Conservation (phyloP, 2,113 vertebrate species). For the Nanger granti region DNA sequence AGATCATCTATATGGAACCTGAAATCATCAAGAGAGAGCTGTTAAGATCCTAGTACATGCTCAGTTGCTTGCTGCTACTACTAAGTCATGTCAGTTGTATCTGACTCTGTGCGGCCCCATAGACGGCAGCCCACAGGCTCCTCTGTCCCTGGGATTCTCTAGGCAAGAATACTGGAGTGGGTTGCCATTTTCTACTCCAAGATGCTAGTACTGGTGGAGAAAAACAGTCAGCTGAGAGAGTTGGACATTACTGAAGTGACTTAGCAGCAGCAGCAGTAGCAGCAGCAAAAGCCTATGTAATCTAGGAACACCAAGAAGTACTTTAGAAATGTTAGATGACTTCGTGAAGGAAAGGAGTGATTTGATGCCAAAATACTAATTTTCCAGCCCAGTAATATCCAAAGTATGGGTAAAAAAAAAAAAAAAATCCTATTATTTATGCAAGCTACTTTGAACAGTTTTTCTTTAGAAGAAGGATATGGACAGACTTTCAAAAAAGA, state of each 20-base stretch:
- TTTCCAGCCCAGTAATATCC: neutral
- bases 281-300: neutral
- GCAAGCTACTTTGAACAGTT: neutral
- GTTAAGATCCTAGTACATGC: neutral
- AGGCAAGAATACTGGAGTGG: neutral
- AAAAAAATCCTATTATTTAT: neutral
- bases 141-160: neutral
- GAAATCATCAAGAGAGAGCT: neutral
- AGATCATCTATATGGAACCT: neutral
- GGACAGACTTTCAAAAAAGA: neutral
- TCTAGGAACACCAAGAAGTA: neutral
- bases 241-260: no score
- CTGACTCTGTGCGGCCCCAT: fast-evolving
- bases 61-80: neutral
- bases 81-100: fast-evolving
- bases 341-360: neutral
- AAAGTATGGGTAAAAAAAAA: neutral
- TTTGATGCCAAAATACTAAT: neutral
- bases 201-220: neutral
- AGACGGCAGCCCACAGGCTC: fast-evolving
- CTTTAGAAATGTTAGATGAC: neutral
- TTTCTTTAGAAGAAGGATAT: neutral
- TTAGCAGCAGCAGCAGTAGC: no score
- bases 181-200: neutral
- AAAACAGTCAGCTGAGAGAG: neutral